Evolutionary conservation across 2,113 vertebrate genomes (phyloP), one percentile per base, ranked within the genome.

Genomic region (Urocolius indicus): DNA sequence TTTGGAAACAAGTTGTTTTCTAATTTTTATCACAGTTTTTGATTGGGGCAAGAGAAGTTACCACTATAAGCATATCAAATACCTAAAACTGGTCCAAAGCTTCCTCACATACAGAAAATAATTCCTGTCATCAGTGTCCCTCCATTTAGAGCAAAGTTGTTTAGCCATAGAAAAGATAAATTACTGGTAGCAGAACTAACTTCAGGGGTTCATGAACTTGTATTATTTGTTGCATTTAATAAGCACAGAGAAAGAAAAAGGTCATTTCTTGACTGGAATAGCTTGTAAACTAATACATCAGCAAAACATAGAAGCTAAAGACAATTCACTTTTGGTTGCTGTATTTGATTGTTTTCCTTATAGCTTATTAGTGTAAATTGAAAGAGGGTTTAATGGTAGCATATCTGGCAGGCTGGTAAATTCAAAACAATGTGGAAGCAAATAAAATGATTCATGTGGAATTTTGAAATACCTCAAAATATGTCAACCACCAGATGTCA

Each of bases 401-500:
- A 61, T 75, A 59, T 81, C 72, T 86, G 83, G 90, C 85, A 95
- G 84, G 93, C 95, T 89, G 88, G 83, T 29, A 72, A 90, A 87
- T 89, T 86, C 88, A 92, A 93, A 92, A 93, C 85, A 95, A 81
- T 21, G 87, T 78, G 41, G 83, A 90, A 93, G 85, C 90, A 96
- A 96, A 95, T 88, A 92, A 95, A 95, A 75, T 94, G 88, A 95
- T 93, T 96, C 94, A 93, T 87, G 83, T 68, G 73, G 90, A 96
- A 96, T 96, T 95, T 73, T 93, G 83, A 94, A 92, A 89, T 83
- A 54, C 90, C 76, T 82, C 94, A 89, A 96, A 96, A 92, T 86
- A 84, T 92, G 83, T 78, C 94, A 97, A 84, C 79, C 88, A 87
- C 79, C 95, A 96, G 94, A 97, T 96, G 96, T 93, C 94, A 86